These are phyloP conservation scores for Maylandia zebra DNA, from an alignment of 2,113 vertebrate genomes.

Conservation along the genomic window DNA sequence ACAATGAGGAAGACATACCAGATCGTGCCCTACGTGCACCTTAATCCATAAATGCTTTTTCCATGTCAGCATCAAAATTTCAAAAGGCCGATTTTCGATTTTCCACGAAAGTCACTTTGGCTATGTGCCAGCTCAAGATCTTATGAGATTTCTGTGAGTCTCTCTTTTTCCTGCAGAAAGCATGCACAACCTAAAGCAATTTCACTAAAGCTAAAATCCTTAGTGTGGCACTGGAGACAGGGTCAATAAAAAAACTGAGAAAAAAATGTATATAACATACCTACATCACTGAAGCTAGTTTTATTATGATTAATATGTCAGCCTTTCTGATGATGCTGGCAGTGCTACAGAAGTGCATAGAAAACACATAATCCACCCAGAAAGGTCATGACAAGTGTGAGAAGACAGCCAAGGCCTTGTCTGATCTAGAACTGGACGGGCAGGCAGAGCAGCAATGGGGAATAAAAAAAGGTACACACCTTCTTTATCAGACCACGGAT, in stretches of 20 bases:
- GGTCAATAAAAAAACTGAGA: background rate
- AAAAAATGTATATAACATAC: background rate
- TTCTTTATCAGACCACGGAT: constrained; percentile 96
- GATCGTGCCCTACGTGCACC: background rate
- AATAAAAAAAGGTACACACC: constrained; percentile 60
- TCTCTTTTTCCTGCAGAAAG: background rate
- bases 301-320: background rate
- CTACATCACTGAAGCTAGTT: background rate
- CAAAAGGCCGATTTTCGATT: background rate
- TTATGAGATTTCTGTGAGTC: background rate
- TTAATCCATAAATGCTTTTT: constrained; percentile 33
- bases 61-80: background rate
- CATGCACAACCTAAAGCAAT: background rate
- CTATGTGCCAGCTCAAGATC: background rate
- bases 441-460: background rate
- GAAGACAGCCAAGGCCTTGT: background rate
- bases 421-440: background rate
- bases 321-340: background rate
- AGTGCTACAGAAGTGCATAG: background rate
- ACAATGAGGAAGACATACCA: background rate
- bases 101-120: constrained; percentile 7
- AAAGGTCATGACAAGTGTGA: constrained; percentile 10
- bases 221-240: background rate
- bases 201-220: background rate
- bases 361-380: background rate